A percentile compares a stretch with the other conserved stretches of the same genome.
These are phyloP conservation scores for Polypedilum pembai DNA, from an alignment of 1,140 invertebrate species.

Conservation along the genomic window DNA sequence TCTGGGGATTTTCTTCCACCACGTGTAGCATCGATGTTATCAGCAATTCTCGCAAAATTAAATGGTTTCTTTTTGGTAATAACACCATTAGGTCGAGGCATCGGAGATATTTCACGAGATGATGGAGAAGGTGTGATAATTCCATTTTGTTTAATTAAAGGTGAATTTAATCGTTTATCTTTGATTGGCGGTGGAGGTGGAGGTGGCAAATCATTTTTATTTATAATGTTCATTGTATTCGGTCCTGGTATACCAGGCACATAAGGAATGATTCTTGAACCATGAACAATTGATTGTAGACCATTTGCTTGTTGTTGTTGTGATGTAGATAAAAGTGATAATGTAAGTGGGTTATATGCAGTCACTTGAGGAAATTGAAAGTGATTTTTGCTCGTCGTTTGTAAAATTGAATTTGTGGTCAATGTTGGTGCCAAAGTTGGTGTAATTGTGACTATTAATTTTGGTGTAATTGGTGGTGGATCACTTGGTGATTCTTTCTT, in stretches of 20 bases:
- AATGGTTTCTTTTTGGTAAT: slow-evolving; percentile 33
- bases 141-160: slow-evolving; percentile 6
- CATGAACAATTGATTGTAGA: slow-evolving; percentile 33
- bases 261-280: slow-evolving; percentile 68
- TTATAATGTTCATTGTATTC: slow-evolving; percentile 47
- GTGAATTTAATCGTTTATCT: slow-evolving; percentile 31
- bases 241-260: slow-evolving; percentile 82
- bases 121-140: neutral
- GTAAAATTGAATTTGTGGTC: slow-evolving; percentile 39
- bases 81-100: neutral
- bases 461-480: slow-evolving; percentile 49
- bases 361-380: slow-evolving; percentile 58
- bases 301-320: slow-evolving; percentile 44
- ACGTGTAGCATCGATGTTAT: slow-evolving; percentile 37
- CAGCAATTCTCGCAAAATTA: slow-evolving; percentile 41
- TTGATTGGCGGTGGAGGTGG: slow-evolving; percentile 28
- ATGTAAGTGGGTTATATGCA: slow-evolving; percentile 61
- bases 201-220: slow-evolving; percentile 40
- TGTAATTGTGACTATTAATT: slow-evolving; percentile 50
- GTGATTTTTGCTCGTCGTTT: slow-evolving; percentile 42
- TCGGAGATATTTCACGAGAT: neutral
- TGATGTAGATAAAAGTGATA: slow-evolving; percentile 46
- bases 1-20: neutral
- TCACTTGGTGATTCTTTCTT: slow-evolving; percentile 36
- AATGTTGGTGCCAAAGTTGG: slow-evolving; percentile 52